Evolutionary conservation across 1,140 invertebrate genomes (phyloP), one percentile per base, ranked within the genome.

Genomic region (Nixonia krombeini): DNA sequence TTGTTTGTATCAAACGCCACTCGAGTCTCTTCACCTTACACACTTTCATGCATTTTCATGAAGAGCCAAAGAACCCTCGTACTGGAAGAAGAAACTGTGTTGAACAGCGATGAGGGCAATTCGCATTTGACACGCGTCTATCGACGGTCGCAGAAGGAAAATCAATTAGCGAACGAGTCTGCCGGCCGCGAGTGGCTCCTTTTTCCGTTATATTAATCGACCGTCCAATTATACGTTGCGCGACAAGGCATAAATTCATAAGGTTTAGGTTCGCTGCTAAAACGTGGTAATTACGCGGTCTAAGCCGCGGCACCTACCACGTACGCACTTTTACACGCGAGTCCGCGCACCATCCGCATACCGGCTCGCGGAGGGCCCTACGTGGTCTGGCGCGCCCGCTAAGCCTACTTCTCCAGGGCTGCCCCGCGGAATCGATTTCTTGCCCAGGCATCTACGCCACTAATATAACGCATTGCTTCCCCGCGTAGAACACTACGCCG

Each of bases 131-230:
- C n/a, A n/a, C n/a, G n/a, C n/a, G n/a, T n/a, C n/a, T n/a, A n/a
- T n/a, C n/a, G n/a, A n/a, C n/a, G n/a, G n/a, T 52, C 62, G 56
- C 64, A 64, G 53, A 29, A 59, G 42, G 64, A 70, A 72, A 76
- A 78, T 78, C 69, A 74, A 68, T 75, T 74, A 70, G n/a, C n/a
- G n/a, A n/a, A n/a, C 64, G 47, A 53, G 28, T 25, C 35, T 46
- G 68, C n/a, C n/a, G n/a, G n/a, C n/a, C n/a, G n/a, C n/a, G n/a
- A n/a, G n/a, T n/a, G n/a, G n/a, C n/a, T n/a, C n/a, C n/a, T n/a
- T n/a, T n/a, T n/a, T n/a, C n/a, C 74, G 64, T 46, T 53, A 77
- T 78, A 81, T 81, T 81, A 83, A 82, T 82, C 73, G 71, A 67
- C 70, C 64, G 66, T 44, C 64, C 80, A 81, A 80, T 82, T 81